phyloP scores from a whole-genome alignment of 2,113 vertebrate genomes.

The Silurus meridionalis region DNA sequence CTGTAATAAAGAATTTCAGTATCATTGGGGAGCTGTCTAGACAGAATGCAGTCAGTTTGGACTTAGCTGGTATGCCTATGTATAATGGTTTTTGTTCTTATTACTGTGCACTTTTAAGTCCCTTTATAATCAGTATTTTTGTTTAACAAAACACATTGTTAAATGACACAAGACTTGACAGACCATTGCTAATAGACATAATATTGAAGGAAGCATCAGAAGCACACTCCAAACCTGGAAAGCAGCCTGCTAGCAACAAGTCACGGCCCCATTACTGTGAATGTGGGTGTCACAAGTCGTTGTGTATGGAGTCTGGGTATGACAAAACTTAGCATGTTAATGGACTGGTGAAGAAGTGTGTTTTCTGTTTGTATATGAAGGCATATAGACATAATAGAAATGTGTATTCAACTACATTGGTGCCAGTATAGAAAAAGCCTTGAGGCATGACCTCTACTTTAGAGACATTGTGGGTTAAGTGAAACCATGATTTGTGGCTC shows the following conservation, averaged over 20 bases:
- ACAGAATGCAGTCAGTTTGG: slow-evolving; percentile 58
- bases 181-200: not conserved
- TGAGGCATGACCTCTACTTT: not conserved
- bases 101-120: slow-evolving; percentile 12
- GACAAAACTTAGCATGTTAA: not conserved
- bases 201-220: not conserved
- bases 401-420: too few species aligned
- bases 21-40: slow-evolving; percentile 61
- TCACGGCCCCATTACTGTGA: not conserved
- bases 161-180: slow-evolving; percentile 26
- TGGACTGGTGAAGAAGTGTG: not conserved
- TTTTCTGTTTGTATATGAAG: not conserved
- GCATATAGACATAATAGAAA: not conserved
- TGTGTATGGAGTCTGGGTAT: not conserved
- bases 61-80: slow-evolving; percentile 5
- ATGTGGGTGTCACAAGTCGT: not conserved
- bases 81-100: slow-evolving; percentile 10
- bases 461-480: not conserved
- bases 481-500: not conserved
- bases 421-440: not conserved
- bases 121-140: slow-evolving; percentile 15
- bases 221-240: not conserved
- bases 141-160: not conserved
- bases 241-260: not conserved
- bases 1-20: slow-evolving; percentile 61